Conservation (phyloP, 1,140 invertebrate species). For the Pinna nobilis region DNA sequence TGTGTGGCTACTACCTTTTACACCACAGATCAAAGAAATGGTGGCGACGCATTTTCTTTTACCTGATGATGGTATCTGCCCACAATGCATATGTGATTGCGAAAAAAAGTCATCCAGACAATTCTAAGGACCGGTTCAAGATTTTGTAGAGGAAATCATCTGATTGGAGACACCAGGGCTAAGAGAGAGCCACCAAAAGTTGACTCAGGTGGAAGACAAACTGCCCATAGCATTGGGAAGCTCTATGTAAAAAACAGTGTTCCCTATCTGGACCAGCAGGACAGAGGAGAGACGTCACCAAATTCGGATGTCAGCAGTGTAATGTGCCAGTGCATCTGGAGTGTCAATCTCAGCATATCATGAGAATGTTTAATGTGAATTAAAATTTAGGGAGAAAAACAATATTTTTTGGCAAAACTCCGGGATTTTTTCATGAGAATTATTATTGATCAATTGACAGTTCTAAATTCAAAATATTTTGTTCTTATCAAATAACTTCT, state of each 20-base stretch:
- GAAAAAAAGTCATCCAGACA: not conserved
- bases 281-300: constrained; percentile 5
- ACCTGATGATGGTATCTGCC: constrained; percentile 1
- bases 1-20: constrained; percentile 15
- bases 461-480: too few species aligned
- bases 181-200: not conserved
- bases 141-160: constrained; percentile 8
- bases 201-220: not conserved
- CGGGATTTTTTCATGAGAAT: too few species aligned
- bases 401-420: too few species aligned
- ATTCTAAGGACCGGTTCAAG: not conserved
- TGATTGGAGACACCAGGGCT: constrained; percentile 1
- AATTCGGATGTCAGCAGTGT: constrained; percentile 19
- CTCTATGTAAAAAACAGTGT: constrained; percentile 5
- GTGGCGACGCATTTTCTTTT: constrained; percentile 19
- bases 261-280: not conserved
- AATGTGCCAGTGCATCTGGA: constrained; percentile 12
- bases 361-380: not conserved
- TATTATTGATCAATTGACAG: too few species aligned
- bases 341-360: constrained; percentile 8
- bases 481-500: not conserved
- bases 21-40: constrained; percentile 9
- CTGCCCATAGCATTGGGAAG: not conserved
- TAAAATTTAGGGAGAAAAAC: not conserved
- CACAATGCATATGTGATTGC: constrained; percentile 30